Percentiles rank a stretch among this genome's conserved stretches.
These are phyloP conservation scores for Agrypnia vestita DNA, from an alignment of 1,140 invertebrate species.

Conservation along the genomic window DNA sequence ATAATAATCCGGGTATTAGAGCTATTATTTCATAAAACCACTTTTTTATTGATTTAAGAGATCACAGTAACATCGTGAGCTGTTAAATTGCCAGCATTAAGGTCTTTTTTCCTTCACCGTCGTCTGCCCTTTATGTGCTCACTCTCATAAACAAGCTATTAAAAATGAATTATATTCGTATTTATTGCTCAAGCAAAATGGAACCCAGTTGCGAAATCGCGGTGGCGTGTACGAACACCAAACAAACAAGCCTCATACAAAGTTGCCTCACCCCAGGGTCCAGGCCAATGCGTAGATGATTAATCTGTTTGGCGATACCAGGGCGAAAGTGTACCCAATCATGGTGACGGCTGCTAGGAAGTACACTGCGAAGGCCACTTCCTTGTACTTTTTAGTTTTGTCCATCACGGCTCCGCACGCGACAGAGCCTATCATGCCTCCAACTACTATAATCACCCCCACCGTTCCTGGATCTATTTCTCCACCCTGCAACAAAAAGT, in stretches of 20 bases:
- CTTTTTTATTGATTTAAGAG: too few relatives aligned
- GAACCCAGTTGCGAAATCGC: too few relatives aligned
- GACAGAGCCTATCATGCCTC: slow-evolving; percentile 55
- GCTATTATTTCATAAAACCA: background rate
- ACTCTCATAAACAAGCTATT: background rate
- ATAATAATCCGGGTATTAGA: too few relatives aligned
- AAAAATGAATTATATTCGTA: slow-evolving; percentile 1
- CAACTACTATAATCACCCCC: slow-evolving; percentile 53
- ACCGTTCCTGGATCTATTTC: slow-evolving; percentile 51
- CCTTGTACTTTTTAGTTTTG: slow-evolving; percentile 56
- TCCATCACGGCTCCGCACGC: slow-evolving; percentile 53
- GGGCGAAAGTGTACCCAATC: slow-evolving; percentile 39
- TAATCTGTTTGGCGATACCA: slow-evolving; percentile 24
- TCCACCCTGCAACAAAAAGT: slow-evolving; percentile 18
- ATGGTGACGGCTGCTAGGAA: slow-evolving; percentile 37
- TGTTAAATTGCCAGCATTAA: too few relatives aligned
- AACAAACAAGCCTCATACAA: background rate
- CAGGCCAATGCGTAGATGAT: slow-evolving; percentile 20
- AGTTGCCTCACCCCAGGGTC: slow-evolving; percentile 36
- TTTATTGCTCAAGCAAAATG: too few relatives aligned
- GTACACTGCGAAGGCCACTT: slow-evolving; percentile 59
- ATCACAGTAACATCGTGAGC: too few relatives aligned
- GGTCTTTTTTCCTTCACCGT: too few relatives aligned
- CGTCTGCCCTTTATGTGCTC: background rate
- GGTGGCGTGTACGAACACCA: too few relatives aligned